A percentile compares a stretch with the other conserved stretches of the same genome.
Conservation (phyloP, 2,113 vertebrate genomes). For the Lampris incognitus region DNA sequence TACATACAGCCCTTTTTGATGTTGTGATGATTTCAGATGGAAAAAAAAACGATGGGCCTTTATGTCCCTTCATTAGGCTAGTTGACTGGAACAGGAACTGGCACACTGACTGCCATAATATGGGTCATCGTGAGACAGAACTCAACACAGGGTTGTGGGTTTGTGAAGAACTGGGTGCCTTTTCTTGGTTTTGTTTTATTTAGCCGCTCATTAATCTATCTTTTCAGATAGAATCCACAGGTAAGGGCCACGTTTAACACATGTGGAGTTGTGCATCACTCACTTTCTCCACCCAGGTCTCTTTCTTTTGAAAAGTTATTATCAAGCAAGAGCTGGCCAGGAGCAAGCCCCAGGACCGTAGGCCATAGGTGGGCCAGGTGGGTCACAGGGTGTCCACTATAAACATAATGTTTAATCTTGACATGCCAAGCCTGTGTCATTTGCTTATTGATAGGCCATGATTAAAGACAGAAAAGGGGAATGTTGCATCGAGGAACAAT, state of each 20-base stretch:
- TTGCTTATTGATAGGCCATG: too few relatives aligned
- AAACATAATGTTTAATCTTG: too few relatives aligned
- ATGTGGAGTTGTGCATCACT: constrained; percentile 32
- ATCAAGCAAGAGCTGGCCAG: constrained; percentile 7
- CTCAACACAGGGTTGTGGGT: neutral
- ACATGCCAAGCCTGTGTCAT: too few relatives aligned
- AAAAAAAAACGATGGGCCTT: constrained; percentile 17
- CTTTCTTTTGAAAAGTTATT: constrained; percentile 35
- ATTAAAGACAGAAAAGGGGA: too few relatives aligned
- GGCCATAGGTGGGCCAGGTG: too few relatives aligned
- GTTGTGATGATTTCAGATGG: neutral
- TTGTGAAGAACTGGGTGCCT: neutral
- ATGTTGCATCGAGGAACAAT: too few relatives aligned
- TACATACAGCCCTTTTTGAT: neutral
- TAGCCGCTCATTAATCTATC: constrained; percentile 12
- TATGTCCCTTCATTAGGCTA: neutral
- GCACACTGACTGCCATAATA: neutral
- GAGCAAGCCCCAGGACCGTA: neutral
- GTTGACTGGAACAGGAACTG: constrained; percentile 8
- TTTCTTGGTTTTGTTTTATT: neutral
- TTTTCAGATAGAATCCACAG: neutral
- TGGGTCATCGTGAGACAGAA: neutral
- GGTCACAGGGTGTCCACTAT: too few relatives aligned
- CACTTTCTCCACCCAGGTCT: neutral
- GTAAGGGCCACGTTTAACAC: constrained; percentile 52